These are phyloP conservation scores for Marmota monax DNA, from an alignment of 2,113 vertebrate genomes.

Conservation along the genomic window DNA sequence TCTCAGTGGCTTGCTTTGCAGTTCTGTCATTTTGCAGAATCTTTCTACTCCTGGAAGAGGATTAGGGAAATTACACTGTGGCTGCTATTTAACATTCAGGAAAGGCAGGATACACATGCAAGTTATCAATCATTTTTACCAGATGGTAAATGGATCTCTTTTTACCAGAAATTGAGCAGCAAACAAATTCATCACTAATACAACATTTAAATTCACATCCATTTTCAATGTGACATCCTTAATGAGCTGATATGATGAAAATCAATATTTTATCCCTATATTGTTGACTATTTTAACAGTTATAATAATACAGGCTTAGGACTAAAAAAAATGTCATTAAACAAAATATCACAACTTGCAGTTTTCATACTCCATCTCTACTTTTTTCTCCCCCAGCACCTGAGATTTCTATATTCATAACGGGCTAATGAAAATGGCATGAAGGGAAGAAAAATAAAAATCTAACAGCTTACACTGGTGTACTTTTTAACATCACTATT, in stretches of 20 bases:
- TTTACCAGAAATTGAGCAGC: conserved; percentile 81
- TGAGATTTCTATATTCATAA: background rate
- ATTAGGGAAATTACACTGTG: background rate
- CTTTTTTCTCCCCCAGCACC: background rate
- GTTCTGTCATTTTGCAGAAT: background rate
- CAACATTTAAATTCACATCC: conserved; percentile 71
- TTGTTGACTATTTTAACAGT: conserved; percentile 57
- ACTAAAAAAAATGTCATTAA: conserved; percentile 36
- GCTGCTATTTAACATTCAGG: conserved; percentile 70
- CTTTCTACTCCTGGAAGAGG: conserved; percentile 30
- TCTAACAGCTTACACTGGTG: background rate
- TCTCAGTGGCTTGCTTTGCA: background rate
- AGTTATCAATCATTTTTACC: conserved; percentile 76
- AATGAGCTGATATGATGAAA: conserved; percentile 66
- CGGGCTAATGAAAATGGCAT: background rate
- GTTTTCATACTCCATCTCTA: background rate
- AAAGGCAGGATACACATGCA: background rate
- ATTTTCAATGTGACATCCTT: conserved; percentile 52
- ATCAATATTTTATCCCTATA: conserved; percentile 59
- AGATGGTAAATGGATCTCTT: conserved; percentile 81
- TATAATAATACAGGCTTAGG: conserved; percentile 41
- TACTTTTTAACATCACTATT: background rate
- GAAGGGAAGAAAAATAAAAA: background rate
- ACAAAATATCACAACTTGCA: conserved; percentile 30
- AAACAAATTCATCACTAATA: conserved; percentile 77